Evolutionary conservation across 2,888 invertebrate species (phyloP).

Genomic region (Mycogona germanica): DNA sequence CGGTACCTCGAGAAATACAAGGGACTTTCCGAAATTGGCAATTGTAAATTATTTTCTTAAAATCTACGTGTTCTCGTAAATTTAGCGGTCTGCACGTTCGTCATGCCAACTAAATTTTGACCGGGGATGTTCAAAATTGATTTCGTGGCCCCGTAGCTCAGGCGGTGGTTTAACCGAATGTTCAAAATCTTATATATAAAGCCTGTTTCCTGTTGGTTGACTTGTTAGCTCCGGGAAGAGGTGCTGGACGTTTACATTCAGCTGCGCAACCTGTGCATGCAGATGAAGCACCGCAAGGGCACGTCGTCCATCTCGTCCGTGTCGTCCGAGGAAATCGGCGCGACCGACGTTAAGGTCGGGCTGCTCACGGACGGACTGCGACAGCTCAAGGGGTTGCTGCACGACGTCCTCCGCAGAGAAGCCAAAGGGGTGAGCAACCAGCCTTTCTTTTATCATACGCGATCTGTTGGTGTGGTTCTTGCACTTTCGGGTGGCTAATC

Average conservation of each 20-base stretch:
- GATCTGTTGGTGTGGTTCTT: neutral
- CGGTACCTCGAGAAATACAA: no score
- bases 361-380: constrained; percentile 26
- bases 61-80: no score
- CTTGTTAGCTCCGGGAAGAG: constrained; percentile 37
- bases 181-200: no score
- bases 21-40: no score
- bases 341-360: constrained; percentile 23
- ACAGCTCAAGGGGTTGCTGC: constrained; percentile 29
- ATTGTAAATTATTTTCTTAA: no score
- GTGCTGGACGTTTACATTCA: constrained; percentile 37
- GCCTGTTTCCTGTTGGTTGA: no score
- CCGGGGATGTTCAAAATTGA: no score
- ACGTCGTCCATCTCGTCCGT: constrained; percentile 23
- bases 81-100: no score
- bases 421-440: constrained; percentile 22
- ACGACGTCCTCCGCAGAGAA: constrained; percentile 24
- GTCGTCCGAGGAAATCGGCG: constrained; percentile 25
- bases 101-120: no score
- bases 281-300: constrained; percentile 28
- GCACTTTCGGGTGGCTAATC: neutral
- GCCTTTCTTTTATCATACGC: neutral
- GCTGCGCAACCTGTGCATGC: constrained; percentile 35
- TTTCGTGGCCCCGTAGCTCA: no score
- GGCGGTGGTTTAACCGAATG: no score